These are phyloP conservation scores for Drosophila sordidula DNA, from an alignment of 2,888 invertebrate species.

Conservation along the genomic window DNA sequence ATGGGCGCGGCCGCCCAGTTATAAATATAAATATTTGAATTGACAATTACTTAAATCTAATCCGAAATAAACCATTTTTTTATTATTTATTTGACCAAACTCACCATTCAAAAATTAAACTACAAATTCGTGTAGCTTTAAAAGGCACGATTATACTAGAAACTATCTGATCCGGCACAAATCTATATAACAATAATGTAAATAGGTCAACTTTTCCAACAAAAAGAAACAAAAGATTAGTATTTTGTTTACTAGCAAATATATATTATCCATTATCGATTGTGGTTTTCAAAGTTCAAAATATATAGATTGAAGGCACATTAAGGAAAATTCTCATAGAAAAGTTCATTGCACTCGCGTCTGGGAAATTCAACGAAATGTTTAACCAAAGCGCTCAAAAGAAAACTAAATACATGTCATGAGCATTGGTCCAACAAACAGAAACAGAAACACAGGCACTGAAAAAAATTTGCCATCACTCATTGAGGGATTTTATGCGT, in stretches of 20 bases:
- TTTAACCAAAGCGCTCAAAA: slow-evolving; percentile 37
- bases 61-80: not conserved
- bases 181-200: too few species aligned
- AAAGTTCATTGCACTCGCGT: slow-evolving; percentile 73
- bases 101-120: too few species aligned
- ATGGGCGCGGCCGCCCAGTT: slow-evolving; percentile 24
- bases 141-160: too few species aligned
- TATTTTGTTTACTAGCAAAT: too few species aligned
- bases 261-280: too few species aligned
- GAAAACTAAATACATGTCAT: slow-evolving; percentile 60
- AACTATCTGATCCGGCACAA: too few species aligned
- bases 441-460: slow-evolving; percentile 47
- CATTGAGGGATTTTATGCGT: slow-evolving; percentile 21
- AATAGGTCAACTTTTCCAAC: too few species aligned
- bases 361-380: slow-evolving; percentile 26
- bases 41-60: slow-evolving; percentile 6
- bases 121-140: too few species aligned
- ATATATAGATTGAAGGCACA: slow-evolving; percentile 7
- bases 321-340: slow-evolving; percentile 32
- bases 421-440: slow-evolving; percentile 26
- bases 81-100: too few species aligned
- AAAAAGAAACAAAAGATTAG: too few species aligned
- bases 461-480: slow-evolving; percentile 47
- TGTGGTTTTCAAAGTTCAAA: not conserved
- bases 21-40: slow-evolving; percentile 14